Evolutionary conservation across 1,140 invertebrate genomes (phyloP).

Genomic region (Episyrphus balteatus): DNA sequence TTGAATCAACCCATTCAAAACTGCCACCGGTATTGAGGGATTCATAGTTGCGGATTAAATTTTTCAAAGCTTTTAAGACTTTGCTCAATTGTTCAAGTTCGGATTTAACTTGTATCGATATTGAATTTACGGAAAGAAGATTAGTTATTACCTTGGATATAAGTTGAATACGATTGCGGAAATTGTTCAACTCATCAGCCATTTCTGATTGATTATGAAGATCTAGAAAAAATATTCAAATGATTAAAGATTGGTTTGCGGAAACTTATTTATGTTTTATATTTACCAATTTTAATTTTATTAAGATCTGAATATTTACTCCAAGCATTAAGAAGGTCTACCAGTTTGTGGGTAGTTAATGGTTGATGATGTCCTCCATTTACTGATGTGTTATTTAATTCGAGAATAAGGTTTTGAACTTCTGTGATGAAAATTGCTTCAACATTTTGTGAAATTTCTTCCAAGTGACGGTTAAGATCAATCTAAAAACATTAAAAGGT

Average conservation of each 20-base stretch:
- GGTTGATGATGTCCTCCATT: not conserved
- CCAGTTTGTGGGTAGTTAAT: not conserved
- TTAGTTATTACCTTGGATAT: slow-evolving; percentile 13
- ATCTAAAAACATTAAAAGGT: slow-evolving; percentile 49
- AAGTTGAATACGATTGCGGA: slow-evolving; percentile 14
- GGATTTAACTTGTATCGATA: no score
- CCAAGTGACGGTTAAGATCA: slow-evolving; percentile 59
- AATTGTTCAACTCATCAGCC: slow-evolving; percentile 19
- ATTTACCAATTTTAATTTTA: slow-evolving; percentile 16
- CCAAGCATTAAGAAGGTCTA: slow-evolving; percentile 19
- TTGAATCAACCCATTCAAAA: slow-evolving; percentile 97
- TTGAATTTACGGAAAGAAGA: not conserved
- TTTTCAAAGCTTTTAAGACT: slow-evolving; percentile 3
- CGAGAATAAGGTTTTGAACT: slow-evolving; percentile 28
- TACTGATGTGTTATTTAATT: slow-evolving; percentile 6
- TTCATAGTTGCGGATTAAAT: slow-evolving; percentile 41
- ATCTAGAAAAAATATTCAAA: not conserved
- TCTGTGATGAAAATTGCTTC: slow-evolving; percentile 33
- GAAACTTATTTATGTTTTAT: no score
- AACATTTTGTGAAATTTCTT: slow-evolving; percentile 42
- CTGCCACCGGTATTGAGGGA: slow-evolving; percentile 67
- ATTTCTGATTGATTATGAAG: not conserved
- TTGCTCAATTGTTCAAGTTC: not conserved
- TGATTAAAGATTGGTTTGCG: not conserved
- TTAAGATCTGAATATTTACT: slow-evolving; percentile 21